Evolutionary conservation across 1,140 invertebrate genomes (phyloP).

Genomic region (Trypoxylus dichotomus): DNA sequence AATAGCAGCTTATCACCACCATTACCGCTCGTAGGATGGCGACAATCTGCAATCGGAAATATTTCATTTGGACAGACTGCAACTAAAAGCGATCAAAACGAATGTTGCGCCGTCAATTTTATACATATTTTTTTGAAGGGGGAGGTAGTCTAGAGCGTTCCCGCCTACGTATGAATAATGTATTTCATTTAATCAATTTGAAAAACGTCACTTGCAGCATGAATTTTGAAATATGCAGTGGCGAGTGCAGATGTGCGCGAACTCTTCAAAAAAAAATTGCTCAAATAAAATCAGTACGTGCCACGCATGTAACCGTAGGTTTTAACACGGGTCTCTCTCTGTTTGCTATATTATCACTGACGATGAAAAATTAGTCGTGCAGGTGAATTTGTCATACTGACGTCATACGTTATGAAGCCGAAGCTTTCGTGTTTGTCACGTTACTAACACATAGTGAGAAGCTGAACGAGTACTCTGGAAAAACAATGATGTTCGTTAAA

Average conservation of each 20-base stretch:
- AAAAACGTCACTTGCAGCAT: background rate
- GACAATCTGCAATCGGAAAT: too few species aligned
- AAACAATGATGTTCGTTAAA: too few species aligned
- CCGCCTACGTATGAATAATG: background rate
- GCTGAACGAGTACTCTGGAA: background rate
- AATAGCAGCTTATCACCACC: too few species aligned
- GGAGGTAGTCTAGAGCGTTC: background rate
- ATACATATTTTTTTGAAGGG: background rate
- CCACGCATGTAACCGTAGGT: background rate
- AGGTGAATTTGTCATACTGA: background rate
- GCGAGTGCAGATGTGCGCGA: background rate
- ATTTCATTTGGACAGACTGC: too few species aligned
- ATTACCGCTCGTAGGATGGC: too few species aligned
- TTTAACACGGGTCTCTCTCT: background rate
- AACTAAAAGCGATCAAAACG: too few species aligned
- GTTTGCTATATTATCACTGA: background rate
- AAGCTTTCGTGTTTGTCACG: background rate
- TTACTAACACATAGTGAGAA: background rate
- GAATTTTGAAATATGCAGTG: background rate
- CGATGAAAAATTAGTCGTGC: background rate
- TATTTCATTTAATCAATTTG: background rate
- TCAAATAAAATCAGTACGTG: background rate
- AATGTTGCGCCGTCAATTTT: too few species aligned
- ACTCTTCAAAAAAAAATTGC: background rate
- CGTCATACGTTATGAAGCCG: background rate